Evolutionary conservation across 2,797 vertebrate species (phyloP).

Genomic region (Bufotes viridis): DNA sequence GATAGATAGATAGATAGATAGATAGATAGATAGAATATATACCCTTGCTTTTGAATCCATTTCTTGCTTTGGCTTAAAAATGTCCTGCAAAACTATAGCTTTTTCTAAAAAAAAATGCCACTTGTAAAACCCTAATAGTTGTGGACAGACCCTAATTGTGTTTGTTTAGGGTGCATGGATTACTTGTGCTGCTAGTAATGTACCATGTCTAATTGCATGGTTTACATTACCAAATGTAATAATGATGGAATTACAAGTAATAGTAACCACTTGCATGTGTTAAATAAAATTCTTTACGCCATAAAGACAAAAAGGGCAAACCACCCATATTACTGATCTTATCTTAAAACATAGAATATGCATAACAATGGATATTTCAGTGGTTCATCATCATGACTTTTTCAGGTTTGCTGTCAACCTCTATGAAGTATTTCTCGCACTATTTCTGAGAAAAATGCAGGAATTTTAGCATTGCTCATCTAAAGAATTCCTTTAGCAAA

Average conservation of each 20-base stretch:
- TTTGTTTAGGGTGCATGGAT: constrained; percentile 5
- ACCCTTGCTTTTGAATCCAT: no score
- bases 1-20: no score
- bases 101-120: no score
- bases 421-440: constrained; percentile 1
- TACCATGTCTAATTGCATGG: neutral
- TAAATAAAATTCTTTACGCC: neutral
- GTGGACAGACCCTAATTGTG: constrained; percentile 1
- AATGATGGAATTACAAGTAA: neutral
- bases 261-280: constrained; percentile 13
- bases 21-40: no score
- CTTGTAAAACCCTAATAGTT: neutral
- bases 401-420: neutral
- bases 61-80: no score
- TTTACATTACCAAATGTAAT: neutral
- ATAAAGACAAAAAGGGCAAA: neutral
- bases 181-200: constrained; percentile 7
- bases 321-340: no score
- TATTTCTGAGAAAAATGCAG: constrained; percentile 3
- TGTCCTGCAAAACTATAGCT: no score
- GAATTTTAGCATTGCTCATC: constrained; percentile 39
- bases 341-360: no score
- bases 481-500: constrained; percentile 47
- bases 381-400: neutral
- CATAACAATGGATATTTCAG: no score